phyloP scores from a whole-genome alignment of 2,888 invertebrate species.

The Polyommatus iphigenia region DNA sequence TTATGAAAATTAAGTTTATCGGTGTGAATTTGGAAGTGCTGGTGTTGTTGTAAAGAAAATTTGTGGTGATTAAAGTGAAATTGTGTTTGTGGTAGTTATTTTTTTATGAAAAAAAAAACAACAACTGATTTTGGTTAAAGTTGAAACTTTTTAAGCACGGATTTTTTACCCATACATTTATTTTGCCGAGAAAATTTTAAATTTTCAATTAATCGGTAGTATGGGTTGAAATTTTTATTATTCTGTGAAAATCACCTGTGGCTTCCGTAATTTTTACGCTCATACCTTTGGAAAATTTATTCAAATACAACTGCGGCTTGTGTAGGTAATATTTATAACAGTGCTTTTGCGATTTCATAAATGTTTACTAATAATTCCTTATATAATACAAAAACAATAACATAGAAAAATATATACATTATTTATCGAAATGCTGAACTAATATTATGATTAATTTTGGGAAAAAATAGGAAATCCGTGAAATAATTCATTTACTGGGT shows the following conservation, averaged over 20 bases:
- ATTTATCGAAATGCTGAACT: not conserved
- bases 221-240: not conserved
- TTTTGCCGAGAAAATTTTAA: not conserved
- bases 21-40: constrained; percentile 24
- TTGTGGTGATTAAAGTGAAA: constrained; percentile 31
- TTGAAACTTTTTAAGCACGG: not conserved
- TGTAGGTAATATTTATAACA: not conserved
- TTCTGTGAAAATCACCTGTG: constrained; percentile 7
- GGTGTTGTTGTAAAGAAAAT: not conserved
- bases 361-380: not conserved
- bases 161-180: not conserved
- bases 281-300: constrained; percentile 25
- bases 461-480: constrained; percentile 31
- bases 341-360: not conserved
- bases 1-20: constrained; percentile 27
- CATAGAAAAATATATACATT: not conserved
- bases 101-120: not conserved
- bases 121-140: not conserved
- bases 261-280: constrained; percentile 24
- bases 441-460: not conserved
- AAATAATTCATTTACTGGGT: constrained; percentile 38
- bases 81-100: constrained; percentile 26
- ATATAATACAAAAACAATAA: not conserved
- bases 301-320: not conserved
- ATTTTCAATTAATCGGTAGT: not conserved